Evolutionary conservation across 2,888 invertebrate species (phyloP).

Genomic region (Apomyelois bistriatella): DNA sequence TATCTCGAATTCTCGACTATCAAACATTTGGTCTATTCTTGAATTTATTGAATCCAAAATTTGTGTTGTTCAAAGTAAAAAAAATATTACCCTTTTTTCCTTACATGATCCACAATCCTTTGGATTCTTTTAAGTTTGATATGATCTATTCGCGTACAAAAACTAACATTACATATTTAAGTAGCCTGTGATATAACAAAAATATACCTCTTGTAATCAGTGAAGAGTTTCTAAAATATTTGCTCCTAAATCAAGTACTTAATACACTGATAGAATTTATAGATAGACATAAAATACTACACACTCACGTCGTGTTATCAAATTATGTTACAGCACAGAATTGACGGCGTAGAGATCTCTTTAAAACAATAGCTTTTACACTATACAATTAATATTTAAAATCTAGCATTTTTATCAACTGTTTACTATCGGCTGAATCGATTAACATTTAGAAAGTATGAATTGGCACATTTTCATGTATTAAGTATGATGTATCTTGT

Average conservation of each 20-base stretch:
- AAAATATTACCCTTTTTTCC: no score
- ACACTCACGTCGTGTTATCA: conserved; percentile 53
- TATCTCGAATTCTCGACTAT: no score
- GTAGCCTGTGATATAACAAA: no score
- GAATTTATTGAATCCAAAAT: no score
- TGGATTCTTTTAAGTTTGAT: not conserved
- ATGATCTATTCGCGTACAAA: not conserved
- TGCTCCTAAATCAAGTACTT: conserved; percentile 23
- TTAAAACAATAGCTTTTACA: conserved; percentile 60
- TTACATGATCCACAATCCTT: no score
- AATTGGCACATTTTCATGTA: no score
- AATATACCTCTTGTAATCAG: no score
- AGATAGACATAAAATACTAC: conserved; percentile 44
- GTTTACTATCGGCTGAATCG: not conserved
- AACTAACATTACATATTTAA: not conserved
- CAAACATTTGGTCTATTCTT: no score
- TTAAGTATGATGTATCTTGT: no score
- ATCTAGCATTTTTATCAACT: conserved; percentile 28
- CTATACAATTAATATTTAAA: conserved; percentile 56
- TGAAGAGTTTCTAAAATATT: conserved; percentile 8
- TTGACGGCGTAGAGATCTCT: conserved; percentile 76
- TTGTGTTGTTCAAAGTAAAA: no score
- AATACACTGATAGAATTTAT: conserved; percentile 19
- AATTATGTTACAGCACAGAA: conserved; percentile 73
- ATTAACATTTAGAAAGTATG: no score